A percentile compares a stretch with the other conserved stretches of the same genome.
phyloP scores from a whole-genome alignment of 2,797 vertebrate species.

The Nasua narica region DNA sequence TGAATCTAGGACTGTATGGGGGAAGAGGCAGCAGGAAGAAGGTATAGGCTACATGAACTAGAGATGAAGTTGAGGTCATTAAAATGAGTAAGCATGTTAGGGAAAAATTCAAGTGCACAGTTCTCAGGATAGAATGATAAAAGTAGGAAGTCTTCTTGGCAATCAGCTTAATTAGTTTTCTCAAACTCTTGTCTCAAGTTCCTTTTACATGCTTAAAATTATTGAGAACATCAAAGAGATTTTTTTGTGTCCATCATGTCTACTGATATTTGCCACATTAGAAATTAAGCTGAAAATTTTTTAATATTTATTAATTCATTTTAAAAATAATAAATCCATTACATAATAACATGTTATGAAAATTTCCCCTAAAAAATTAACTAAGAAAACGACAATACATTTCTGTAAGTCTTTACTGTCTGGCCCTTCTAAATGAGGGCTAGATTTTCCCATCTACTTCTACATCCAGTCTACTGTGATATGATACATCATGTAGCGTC shows the following conservation, averaged over 20 bases:
- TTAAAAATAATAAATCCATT: neutral
- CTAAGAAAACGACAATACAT: neutral
- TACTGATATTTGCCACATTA: neutral
- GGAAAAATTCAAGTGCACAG: neutral
- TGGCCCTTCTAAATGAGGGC: neutral
- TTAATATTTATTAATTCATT: neutral
- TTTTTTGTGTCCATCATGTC: neutral
- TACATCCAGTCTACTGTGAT: neutral
- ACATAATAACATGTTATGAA: neutral
- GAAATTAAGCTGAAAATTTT: neutral
- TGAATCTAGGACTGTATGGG: neutral
- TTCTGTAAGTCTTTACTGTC: neutral
- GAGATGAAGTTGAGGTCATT: neutral
- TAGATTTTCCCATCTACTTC: neutral
- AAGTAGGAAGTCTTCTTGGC: neutral
- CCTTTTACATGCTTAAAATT: neutral
- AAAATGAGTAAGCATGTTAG: neutral
- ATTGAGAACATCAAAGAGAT: neutral
- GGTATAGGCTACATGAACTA: neutral
- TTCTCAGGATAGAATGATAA: neutral
- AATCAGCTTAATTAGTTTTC: neutral
- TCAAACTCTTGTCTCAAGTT: neutral
- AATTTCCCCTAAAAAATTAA: neutral
- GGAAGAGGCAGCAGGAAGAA: fast-evolving
- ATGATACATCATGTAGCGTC: neutral